phyloP scores from a whole-genome alignment of 30 jellyfish, hydroid and myxozoan genomes.

The Pseudorhiza aurosa region DNA sequence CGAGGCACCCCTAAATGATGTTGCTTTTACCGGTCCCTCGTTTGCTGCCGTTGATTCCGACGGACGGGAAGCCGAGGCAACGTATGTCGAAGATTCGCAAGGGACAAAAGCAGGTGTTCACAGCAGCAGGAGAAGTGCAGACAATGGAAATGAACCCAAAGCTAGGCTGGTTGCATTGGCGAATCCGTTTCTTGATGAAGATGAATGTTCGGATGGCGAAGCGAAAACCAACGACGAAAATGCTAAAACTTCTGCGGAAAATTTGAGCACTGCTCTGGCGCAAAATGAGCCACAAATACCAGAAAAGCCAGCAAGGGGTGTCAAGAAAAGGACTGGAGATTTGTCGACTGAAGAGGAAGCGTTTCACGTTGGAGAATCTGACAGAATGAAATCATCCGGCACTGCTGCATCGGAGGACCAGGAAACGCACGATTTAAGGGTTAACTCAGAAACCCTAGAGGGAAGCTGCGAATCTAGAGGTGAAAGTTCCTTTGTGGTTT shows the following conservation, averaged over 20 bases:
- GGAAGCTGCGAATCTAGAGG: not conserved
- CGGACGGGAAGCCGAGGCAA: constrained; percentile 15
- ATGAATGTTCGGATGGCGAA: not conserved
- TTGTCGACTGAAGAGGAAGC: not conserved
- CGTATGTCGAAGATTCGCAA: not conserved
- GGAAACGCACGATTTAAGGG: not conserved
- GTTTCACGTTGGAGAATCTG: not conserved
- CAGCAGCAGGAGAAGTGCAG: not conserved
- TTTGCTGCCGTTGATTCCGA: constrained; percentile 18
- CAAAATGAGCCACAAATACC: too few relatives aligned
- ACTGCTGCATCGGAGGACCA: not conserved
- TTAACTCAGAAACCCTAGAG: not conserved
- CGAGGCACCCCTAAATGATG: constrained; percentile 64
- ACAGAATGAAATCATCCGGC: not conserved
- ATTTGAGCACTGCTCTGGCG: too few relatives aligned
- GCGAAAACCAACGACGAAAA: not conserved
- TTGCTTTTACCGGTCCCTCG: constrained; percentile 25
- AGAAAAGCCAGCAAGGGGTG: constrained; percentile 17
- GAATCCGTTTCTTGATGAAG: constrained; percentile 35
- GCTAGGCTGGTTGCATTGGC: constrained; percentile 9
- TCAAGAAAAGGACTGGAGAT: not conserved
- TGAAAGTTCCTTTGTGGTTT: not conserved
- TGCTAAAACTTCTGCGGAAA: not conserved
- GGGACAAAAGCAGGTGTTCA: not conserved
- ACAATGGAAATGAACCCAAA: not conserved